Conservation (phyloP, 1,140 invertebrate species). For the Drosophila cardini region DNA sequence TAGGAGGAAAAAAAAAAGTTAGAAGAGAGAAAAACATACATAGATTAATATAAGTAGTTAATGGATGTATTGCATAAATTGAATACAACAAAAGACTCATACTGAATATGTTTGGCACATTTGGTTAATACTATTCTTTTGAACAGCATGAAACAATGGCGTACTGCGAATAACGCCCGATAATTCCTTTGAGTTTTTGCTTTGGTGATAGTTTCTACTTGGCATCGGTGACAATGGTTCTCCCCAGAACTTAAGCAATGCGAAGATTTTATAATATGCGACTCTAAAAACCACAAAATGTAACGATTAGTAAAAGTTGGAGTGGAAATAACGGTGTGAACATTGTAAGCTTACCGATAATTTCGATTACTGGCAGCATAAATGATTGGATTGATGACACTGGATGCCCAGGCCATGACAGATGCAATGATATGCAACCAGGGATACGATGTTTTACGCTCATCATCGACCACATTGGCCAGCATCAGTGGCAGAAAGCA, state of each 20-base stretch:
- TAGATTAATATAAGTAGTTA: constrained; percentile 63
- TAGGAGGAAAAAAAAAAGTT: constrained; percentile 45
- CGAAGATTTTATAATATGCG: constrained; percentile 80
- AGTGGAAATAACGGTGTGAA: background rate
- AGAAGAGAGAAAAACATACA: constrained; percentile 26
- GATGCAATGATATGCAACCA: constrained; percentile 92
- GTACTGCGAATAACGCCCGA: constrained; percentile 81
- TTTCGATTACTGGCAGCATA: constrained; percentile 94
- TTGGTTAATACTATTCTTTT: constrained; percentile 81
- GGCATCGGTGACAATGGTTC: constrained; percentile 80
- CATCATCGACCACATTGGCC: constrained; percentile 93
- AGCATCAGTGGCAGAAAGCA: constrained; percentile 95
- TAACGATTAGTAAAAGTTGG: background rate
- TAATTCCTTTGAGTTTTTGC: constrained; percentile 81
- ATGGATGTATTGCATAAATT: constrained; percentile 43
- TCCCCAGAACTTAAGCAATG: constrained; percentile 81
- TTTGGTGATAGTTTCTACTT: constrained; percentile 83
- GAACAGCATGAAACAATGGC: constrained; percentile 77
- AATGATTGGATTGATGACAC: constrained; percentile 94
- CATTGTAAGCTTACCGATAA: constrained; percentile 85
- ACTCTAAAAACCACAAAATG: constrained; percentile 50
- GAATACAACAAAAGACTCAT: constrained; percentile 72
- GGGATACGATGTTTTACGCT: constrained; percentile 87
- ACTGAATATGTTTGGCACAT: constrained; percentile 84
- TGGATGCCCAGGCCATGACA: constrained; percentile 93